Percentiles rank a stretch among this genome's conserved stretches.
Conservation (phyloP, 2,888 invertebrate genomes). For the Hemaris fuciformis region DNA sequence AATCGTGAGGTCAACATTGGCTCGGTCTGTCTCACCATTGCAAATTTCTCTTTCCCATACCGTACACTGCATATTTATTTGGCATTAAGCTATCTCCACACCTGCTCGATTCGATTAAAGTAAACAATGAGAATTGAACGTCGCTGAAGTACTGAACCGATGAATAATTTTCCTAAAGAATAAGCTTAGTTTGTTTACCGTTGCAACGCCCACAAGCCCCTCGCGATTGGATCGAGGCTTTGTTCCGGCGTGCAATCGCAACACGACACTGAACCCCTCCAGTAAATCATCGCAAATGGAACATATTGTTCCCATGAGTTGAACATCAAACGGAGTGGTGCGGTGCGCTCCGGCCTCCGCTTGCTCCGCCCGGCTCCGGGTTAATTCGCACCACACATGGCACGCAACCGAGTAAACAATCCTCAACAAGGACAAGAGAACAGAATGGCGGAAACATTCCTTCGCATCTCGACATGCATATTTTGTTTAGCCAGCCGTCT, state of each 20-base stretch:
- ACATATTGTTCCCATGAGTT: slow-evolving; percentile 43
- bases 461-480: slow-evolving; percentile 41
- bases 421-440: slow-evolving; percentile 48
- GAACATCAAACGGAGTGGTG: slow-evolving; percentile 18
- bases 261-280: slow-evolving; percentile 25
- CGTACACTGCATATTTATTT: slow-evolving; percentile 63
- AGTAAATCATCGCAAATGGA: slow-evolving; percentile 33
- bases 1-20: slow-evolving; percentile 79
- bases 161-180: slow-evolving; percentile 26
- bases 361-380: slow-evolving; percentile 9
- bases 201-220: neutral
- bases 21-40: slow-evolving; percentile 68
- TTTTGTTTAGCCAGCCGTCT: slow-evolving; percentile 38
- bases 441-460: slow-evolving; percentile 44
- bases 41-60: slow-evolving; percentile 78
- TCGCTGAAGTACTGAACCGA: slow-evolving; percentile 9
- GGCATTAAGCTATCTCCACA: slow-evolving; percentile 53
- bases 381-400: slow-evolving; percentile 22
- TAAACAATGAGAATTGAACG: slow-evolving; percentile 29
- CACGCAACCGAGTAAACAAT: slow-evolving; percentile 21
- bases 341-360: slow-evolving; percentile 4
- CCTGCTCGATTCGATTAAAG: slow-evolving; percentile 45
- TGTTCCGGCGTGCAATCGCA: slow-evolving; percentile 26
- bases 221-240: slow-evolving; percentile 32
- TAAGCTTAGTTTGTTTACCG: slow-evolving; percentile 24